Percentiles rank a stretch among this genome's conserved stretches.
These are phyloP conservation scores for Andrena dorsata DNA, from an alignment of 2,888 invertebrate species.

Conservation along the genomic window DNA sequence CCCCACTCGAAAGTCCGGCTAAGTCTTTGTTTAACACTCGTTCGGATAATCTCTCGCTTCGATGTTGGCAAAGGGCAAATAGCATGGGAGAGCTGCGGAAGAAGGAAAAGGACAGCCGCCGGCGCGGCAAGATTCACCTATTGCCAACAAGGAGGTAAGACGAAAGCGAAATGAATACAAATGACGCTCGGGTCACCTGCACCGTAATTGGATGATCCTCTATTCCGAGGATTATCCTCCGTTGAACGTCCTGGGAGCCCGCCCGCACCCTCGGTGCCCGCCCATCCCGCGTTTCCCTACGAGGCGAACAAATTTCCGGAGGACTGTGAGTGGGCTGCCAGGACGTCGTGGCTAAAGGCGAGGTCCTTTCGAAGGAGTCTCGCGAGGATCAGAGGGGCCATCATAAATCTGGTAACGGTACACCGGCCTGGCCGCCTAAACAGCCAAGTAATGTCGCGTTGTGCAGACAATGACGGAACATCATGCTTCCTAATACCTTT, in stretches of 20 bases:
- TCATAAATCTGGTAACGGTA: slow-evolving; percentile 75
- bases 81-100: slow-evolving; percentile 23
- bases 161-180: slow-evolving; percentile 79
- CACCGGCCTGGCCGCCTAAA: slow-evolving; percentile 57
- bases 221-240: slow-evolving; percentile 79
- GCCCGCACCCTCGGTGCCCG: slow-evolving; percentile 62
- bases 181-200: slow-evolving; percentile 80
- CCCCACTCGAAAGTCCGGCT: slow-evolving; percentile 59
- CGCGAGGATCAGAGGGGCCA: slow-evolving; percentile 58
- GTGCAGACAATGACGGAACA: slow-evolving; percentile 74
- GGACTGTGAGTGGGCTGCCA: slow-evolving; percentile 33
- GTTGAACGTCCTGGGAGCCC: slow-evolving; percentile 72
- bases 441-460: slow-evolving; percentile 79
- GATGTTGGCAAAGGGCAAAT: slow-evolving; percentile 38
- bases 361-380: slow-evolving; percentile 67
- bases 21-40: slow-evolving; percentile 79
- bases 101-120: slow-evolving; percentile 28
- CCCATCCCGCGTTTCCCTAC: slow-evolving; percentile 67
- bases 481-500: slow-evolving; percentile 77
- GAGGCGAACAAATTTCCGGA: slow-evolving; percentile 67
- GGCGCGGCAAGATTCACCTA: slow-evolving; percentile 20
- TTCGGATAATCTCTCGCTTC: slow-evolving; percentile 72
- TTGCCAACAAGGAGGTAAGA: slow-evolving; percentile 63
- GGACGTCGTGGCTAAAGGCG: slow-evolving; percentile 20
- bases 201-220: slow-evolving; percentile 81